Base-by-base conservation (phyloP, 2,797 vertebrate genomes). In the Crocodylus rhombifer region DNA sequence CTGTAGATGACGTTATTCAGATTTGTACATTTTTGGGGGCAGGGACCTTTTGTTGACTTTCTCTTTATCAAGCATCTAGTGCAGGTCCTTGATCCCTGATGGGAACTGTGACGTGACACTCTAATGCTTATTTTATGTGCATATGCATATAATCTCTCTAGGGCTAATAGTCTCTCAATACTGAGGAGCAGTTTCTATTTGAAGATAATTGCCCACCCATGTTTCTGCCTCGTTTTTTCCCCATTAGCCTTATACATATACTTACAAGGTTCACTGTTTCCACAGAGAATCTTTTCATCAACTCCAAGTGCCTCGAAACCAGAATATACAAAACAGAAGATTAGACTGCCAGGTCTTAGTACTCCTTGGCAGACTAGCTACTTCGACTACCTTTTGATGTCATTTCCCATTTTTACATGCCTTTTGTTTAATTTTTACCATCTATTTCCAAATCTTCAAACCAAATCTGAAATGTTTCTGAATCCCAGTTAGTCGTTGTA, bases 361-460 rank as follows among this genome's bases (percentile, higher is more conserved):
- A 2, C 6, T 79, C 4, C 23, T 61, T 0, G 0, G 10, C 67
- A 82, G 30, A 67, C 17, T 62, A 75, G 33, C 81, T 10, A 25
- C 28, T 23, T 33, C 82, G 51, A 18, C 25, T 42, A 14, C 73
- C 57, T 79, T 90, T 11, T 55, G 5, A 33, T 87, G 71, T 65
- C 8, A 51, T 79, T 91, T 7, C 15, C 73, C 79, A 77, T 92
- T 95, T 91, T 85, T 7, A 23, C 5, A 14, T 74, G 15, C 80
- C 83, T 84, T 89, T 51, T 51, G 42, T 51, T 18, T 33, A 33
- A 84, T 56, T 12, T 6, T 28, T 84, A 90, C 88, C 20, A 21
- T 82, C 57, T 18, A 58, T 82, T 7, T 18, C 12, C 16, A 80
- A 51, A 51, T 51, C 42, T 51, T 51, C 10, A 51, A 51, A 51